Percentiles rank a stretch among this genome's conserved stretches.
phyloP scores from a whole-genome alignment of 2,113 vertebrate species.

The Alligator sinensis region DNA sequence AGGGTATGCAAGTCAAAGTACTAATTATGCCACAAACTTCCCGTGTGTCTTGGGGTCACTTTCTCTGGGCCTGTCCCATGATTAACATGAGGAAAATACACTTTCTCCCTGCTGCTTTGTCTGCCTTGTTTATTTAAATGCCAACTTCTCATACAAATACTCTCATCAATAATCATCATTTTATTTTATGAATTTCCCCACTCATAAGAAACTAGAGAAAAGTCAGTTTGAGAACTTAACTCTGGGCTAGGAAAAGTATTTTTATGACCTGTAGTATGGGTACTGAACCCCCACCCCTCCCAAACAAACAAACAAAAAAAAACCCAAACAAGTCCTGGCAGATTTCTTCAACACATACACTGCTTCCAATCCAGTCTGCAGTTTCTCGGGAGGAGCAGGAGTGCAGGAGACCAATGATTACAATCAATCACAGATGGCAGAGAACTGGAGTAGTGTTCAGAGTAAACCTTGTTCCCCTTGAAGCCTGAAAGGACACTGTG shows the following conservation, averaged over 20 bases:
- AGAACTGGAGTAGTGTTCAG: background rate
- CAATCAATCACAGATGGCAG: background rate
- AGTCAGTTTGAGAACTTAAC: background rate
- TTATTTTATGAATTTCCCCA: background rate
- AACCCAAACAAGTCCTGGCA: background rate
- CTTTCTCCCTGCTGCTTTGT: background rate
- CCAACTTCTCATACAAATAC: background rate
- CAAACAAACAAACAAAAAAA: accelerated
- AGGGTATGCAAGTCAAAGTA: background rate
- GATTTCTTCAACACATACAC: background rate
- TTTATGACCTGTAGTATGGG: background rate
- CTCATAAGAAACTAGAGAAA: background rate
- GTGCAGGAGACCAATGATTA: background rate
- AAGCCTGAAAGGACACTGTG: conserved; percentile 62
- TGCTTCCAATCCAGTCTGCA: background rate
- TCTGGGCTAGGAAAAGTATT: background rate
- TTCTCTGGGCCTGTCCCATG: background rate
- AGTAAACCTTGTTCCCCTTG: background rate
- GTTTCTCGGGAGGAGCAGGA: background rate
- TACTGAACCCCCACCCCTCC: background rate
- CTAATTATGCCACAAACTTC: background rate
- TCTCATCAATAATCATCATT: background rate
- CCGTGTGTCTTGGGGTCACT: background rate
- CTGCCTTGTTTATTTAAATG: background rate
- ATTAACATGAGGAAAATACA: background rate